These are phyloP conservation scores for Psilanteris sp. DNA, from an alignment of 1,140 invertebrate genomes.

Conservation along the genomic window DNA sequence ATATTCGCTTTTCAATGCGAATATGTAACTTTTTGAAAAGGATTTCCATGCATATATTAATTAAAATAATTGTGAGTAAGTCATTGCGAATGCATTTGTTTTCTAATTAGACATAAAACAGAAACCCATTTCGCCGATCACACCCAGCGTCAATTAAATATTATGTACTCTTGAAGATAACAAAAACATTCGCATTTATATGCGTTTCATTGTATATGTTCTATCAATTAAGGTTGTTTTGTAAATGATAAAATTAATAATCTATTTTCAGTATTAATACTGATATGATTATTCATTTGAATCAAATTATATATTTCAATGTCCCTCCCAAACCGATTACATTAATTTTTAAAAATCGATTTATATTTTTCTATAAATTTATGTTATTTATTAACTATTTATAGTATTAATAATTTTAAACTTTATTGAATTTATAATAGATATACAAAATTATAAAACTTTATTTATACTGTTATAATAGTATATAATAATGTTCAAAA, in stretches of 20 bases:
- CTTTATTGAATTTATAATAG: no score
- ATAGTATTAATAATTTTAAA: no score
- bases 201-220: constrained; percentile 8
- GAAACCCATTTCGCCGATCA: neutral
- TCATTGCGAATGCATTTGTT: constrained; percentile 16
- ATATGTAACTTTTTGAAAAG: constrained; percentile 31
- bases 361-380: no score
- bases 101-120: constrained; percentile 6
- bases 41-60: constrained; percentile 32
- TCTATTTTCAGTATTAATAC: no score
- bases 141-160: constrained; percentile 38
- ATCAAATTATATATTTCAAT: no score
- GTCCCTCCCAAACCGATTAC: no score
- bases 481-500: no score
- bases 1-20: neutral
- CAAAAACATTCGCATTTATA: constrained; percentile 17
- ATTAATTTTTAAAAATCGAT: no score
- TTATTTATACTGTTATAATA: no score
- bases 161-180: constrained; percentile 8
- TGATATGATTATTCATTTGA: no score
- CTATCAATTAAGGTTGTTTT: constrained; percentile 18
- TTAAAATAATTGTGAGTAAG: constrained; percentile 28
- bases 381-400: no score
- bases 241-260: constrained; percentile 5
- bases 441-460: no score